Evolutionary conservation across 2,888 invertebrate genomes (phyloP).

Genomic region (Nesidiocoris tenuis): DNA sequence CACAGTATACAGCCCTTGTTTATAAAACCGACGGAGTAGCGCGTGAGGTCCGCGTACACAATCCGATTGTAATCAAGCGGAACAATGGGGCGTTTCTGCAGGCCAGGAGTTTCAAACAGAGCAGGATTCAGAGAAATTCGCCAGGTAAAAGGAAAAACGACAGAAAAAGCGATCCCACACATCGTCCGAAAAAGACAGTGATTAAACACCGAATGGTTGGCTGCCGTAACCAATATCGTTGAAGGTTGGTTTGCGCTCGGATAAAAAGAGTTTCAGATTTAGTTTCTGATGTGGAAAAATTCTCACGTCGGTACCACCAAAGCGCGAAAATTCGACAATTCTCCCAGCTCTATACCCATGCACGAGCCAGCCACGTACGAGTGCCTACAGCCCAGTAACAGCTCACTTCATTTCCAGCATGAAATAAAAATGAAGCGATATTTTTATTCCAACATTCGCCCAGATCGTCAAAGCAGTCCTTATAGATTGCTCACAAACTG

Average conservation of each 20-base stretch:
- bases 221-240: not conserved
- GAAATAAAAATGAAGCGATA: too few species aligned
- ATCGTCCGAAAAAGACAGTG: not conserved
- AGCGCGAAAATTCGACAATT: too few species aligned
- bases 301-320: too few species aligned
- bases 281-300: too few species aligned
- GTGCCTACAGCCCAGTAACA: too few species aligned
- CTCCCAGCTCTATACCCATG: too few species aligned
- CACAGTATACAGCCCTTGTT: conserved; percentile 3
- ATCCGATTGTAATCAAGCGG: conserved; percentile 28
- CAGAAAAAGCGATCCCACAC: not conserved
- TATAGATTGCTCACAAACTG: too few species aligned
- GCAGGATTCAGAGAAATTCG: not conserved
- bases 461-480: too few species aligned
- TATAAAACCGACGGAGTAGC: not conserved
- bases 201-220: not conserved
- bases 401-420: too few species aligned
- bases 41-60: conserved; percentile 8
- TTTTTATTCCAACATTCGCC: too few species aligned
- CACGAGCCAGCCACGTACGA: too few species aligned
- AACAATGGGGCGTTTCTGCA: conserved; percentile 14
- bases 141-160: not conserved
- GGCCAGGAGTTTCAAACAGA: not conserved
- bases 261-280: not conserved
- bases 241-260: not conserved